Evolutionary conservation across 1,140 invertebrate genomes (phyloP).

Genomic region (Drosophila obscura): DNA sequence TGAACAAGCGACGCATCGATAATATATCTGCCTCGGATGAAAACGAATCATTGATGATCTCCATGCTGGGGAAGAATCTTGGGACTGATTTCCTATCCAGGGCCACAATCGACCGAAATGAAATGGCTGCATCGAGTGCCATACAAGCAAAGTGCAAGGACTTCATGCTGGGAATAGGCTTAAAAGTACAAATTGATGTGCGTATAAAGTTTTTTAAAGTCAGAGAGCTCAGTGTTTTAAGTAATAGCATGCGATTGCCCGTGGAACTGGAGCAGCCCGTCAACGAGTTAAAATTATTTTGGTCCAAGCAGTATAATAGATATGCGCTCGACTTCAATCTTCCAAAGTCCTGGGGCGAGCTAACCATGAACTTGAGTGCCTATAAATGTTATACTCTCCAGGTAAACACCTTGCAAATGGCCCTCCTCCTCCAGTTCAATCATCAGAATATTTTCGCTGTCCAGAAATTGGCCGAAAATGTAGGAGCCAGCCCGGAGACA

Average conservation of each 20-base stretch:
- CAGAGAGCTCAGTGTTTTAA: too few species aligned
- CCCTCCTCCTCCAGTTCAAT: slow-evolving; percentile 29
- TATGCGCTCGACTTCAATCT: neutral
- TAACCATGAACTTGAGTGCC: slow-evolving; percentile 3
- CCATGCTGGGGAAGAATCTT: neutral
- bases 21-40: slow-evolving; percentile 12
- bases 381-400: neutral
- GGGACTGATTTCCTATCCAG: neutral
- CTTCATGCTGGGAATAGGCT: neutral
- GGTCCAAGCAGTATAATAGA: fast-evolving
- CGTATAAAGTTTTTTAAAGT: neutral
- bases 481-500: neutral
- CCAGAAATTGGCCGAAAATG: neutral
- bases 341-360: neutral
- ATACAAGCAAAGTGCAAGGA: neutral
- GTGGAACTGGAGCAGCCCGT: slow-evolving; percentile 3
- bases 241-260: slow-evolving; percentile 2
- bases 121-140: neutral
- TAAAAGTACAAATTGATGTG: slow-evolving; percentile 12
- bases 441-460: slow-evolving; percentile 1
- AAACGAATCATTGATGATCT: slow-evolving; percentile 14
- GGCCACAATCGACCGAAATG: fast-evolving
- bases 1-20: slow-evolving; percentile 1
- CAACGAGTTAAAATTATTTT: neutral
- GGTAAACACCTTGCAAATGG: slow-evolving; percentile 23